phyloP scores from a whole-genome alignment of 2,113 vertebrate species.

The Limanda limanda region DNA sequence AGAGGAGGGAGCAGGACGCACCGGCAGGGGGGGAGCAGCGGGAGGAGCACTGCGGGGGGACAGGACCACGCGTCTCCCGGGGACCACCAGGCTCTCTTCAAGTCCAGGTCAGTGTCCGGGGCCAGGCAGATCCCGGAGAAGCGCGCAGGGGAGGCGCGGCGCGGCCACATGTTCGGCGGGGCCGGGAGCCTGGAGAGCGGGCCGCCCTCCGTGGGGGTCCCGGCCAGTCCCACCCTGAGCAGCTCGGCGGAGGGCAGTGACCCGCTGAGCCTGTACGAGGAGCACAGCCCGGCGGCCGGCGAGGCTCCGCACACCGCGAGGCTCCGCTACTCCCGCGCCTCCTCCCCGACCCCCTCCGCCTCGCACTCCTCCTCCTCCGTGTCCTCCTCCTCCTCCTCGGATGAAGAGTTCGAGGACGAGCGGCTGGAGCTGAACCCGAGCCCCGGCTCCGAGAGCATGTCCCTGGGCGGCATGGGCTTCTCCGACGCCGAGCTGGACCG shows the following conservation, averaged over 20 bases:
- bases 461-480: slow-evolving; percentile 92
- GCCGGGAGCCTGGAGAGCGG: slow-evolving; percentile 82
- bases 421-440: slow-evolving; percentile 91
- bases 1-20: slow-evolving; percentile 84
- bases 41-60: slow-evolving; percentile 76
- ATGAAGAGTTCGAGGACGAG: slow-evolving; percentile 97
- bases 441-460: slow-evolving; percentile 94
- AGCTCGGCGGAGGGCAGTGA: slow-evolving; percentile 91
- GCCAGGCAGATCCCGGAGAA: slow-evolving; percentile 87
- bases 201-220: slow-evolving; percentile 89
- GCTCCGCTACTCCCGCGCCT: slow-evolving; percentile 90
- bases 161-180: slow-evolving; percentile 87
- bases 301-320: slow-evolving; percentile 82
- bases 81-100: slow-evolving; percentile 92
- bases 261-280: slow-evolving; percentile 93
- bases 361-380: slow-evolving; percentile 85
- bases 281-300: slow-evolving; percentile 82
- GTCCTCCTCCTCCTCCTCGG: slow-evolving; percentile 88
- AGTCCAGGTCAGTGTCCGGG: slow-evolving; percentile 86
- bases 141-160: slow-evolving; percentile 82
- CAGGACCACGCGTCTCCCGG: slow-evolving; percentile 83
- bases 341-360: slow-evolving; percentile 91
- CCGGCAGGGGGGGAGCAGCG: slow-evolving; percentile 80
- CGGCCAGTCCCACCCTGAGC: slow-evolving; percentile 91
- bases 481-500: slow-evolving; percentile 93